Base-by-base conservation (phyloP, 2,888 invertebrate species). In the Odontothrips loti region DNA sequence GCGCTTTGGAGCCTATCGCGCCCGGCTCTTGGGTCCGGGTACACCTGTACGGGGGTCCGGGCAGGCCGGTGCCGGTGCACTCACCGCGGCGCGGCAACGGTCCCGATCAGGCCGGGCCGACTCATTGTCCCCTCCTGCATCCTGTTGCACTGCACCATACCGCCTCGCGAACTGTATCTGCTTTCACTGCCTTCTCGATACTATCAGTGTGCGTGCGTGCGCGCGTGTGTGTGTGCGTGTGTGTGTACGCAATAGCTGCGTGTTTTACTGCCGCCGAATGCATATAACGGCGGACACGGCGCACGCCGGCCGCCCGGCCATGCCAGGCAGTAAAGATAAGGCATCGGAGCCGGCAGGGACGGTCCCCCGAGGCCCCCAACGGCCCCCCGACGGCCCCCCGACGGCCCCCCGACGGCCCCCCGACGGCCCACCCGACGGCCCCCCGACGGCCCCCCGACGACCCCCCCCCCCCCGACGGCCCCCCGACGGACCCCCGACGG, bases 321-420 rank as follows among this genome's bases (percentile, higher is more conserved):
- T 75, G 68, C 68, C 23, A 11, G 23, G 68, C 68, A 23, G 68
- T 75, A 75, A 75, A 75, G 68, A 75, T 75, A 75, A 75, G 68
- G 23, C 23, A 75, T 75, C 68, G 68, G 51, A 20, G 51, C 6
- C 51, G 10, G 51, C 51, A n/a, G 34, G 3, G 34, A 2, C 34
- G 34, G 34, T 6, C 34, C 3, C 34, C 34, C 34, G 6, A 43
- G 34, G 3, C 34, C 34, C 34, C 34, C 34, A 6, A 4, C 34
- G 6, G 34, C 34, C 34, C 34, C 34, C 34, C 34, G 34, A 43
- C 34, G 34, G 34, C 34, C 34, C 2, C 58, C n/a, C 15, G 51
- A 15, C 51, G 2, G 51, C 51, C 51, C 51, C 17, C 51, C 15
- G 51, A 12, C 51, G 15, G 12, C 51, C 51, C 48, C 48, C 10